A percentile compares a stretch with the other conserved stretches of the same genome.
These are phyloP conservation scores for Xiphias gladius DNA, from an alignment of 2,113 vertebrate genomes.

Conservation along the genomic window DNA sequence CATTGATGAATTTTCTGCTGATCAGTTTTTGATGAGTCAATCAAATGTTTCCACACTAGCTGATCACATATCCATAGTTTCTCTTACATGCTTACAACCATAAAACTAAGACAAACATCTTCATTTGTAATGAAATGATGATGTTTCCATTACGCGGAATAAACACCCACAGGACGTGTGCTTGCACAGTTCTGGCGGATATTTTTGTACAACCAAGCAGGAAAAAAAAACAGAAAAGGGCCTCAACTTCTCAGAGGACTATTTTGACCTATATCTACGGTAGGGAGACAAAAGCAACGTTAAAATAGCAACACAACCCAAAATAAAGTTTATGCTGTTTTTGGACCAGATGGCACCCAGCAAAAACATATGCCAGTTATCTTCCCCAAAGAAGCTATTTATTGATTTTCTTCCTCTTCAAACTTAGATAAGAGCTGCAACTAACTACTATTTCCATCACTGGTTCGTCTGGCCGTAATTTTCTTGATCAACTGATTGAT, in stretches of 20 bases:
- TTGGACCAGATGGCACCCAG: background rate
- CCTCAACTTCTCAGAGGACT: background rate
- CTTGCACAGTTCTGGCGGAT: too few relatives aligned
- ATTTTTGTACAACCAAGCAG: background rate
- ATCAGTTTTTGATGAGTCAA: background rate
- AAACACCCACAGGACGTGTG: background rate
- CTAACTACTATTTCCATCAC: background rate
- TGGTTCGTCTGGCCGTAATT: background rate
- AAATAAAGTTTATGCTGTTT: background rate
- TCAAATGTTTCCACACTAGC: background rate
- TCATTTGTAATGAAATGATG: background rate
- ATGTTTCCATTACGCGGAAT: background rate
- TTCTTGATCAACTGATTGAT: background rate
- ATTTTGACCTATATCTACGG: background rate
- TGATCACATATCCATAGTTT: background rate
- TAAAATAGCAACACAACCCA: background rate
- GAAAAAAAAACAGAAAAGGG: background rate
- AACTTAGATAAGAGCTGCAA: background rate
- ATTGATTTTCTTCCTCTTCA: background rate
- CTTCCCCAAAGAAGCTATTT: background rate
- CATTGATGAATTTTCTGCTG: background rate
- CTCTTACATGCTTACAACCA: background rate
- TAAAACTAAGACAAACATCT: background rate
- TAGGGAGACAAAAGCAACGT: background rate
- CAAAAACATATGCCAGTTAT: background rate